phyloP scores from a whole-genome alignment of 2,888 invertebrate genomes.

The Drosophila histrio region DNA sequence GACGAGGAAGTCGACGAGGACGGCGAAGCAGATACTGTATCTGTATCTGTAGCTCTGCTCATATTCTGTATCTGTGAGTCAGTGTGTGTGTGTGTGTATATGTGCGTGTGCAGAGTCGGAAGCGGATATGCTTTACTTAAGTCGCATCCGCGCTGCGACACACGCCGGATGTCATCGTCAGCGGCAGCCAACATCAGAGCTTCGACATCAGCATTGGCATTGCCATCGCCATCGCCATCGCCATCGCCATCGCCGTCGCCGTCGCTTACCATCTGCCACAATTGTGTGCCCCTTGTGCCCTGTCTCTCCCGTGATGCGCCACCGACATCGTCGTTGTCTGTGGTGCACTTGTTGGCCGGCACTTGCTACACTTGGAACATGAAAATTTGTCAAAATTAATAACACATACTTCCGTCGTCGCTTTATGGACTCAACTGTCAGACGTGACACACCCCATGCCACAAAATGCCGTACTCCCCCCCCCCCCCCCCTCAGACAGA shows the following conservation, averaged over 20 bases:
- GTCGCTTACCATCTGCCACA: constrained; percentile 60
- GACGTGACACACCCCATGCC: constrained; percentile 35
- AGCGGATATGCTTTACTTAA: constrained; percentile 82
- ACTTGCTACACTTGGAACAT: constrained; percentile 62
- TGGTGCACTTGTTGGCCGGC: constrained; percentile 56
- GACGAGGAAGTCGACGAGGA: constrained; percentile 35
- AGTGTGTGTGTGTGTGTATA: constrained; percentile 19
- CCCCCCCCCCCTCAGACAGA: not conserved
- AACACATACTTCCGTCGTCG: constrained; percentile 77
- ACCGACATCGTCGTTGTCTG: constrained; percentile 11
- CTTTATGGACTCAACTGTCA: constrained; percentile 64
- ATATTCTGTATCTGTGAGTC: constrained; percentile 10
- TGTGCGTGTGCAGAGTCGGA: constrained; percentile 67
- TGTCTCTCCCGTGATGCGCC: not conserved
- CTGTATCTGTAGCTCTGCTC: constrained; percentile 2
- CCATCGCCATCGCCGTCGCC: constrained; percentile 17
- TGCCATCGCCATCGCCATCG: constrained; percentile 10
- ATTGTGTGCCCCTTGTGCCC: constrained; percentile 17
- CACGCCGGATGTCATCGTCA: constrained; percentile 74
- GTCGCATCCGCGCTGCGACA: constrained; percentile 80
- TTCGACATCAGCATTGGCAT: constrained; percentile 15
- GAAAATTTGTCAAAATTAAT: constrained; percentile 82
- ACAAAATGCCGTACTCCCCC: not conserved
- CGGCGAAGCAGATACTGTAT: constrained; percentile 35
- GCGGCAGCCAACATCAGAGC: constrained; percentile 36